Conservation (phyloP, 1,140 invertebrate species). For the Paracyclopina nana region DNA sequence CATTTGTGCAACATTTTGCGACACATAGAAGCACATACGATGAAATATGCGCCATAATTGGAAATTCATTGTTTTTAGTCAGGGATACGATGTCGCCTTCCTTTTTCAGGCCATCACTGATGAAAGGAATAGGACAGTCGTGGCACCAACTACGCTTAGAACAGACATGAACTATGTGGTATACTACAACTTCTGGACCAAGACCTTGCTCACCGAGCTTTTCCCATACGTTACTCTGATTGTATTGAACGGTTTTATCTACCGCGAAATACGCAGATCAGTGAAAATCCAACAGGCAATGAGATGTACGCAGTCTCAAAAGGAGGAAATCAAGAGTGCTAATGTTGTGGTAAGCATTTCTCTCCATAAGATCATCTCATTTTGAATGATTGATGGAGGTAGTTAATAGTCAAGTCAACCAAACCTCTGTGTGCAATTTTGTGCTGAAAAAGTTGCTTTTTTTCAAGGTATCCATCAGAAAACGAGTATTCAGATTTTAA, state of each 20-base stretch:
- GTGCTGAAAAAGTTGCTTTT: too few relatives aligned
- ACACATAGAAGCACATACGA: too few relatives aligned
- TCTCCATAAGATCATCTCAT: too few relatives aligned
- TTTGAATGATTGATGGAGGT: too few relatives aligned
- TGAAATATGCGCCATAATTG: too few relatives aligned
- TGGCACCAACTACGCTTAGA: background rate
- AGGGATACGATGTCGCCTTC: background rate
- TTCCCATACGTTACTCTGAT: constrained; percentile 9
- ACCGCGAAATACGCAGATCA: constrained; percentile 2
- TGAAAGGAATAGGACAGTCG: background rate
- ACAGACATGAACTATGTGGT: constrained; percentile 4
- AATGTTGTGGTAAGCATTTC: constrained; percentile 15
- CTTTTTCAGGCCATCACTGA: constrained; percentile 1
- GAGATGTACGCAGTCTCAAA: constrained; percentile 12
- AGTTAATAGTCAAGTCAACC: too few relatives aligned
- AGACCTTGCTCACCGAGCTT: constrained; percentile 7
- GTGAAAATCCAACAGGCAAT: constrained; percentile 9
- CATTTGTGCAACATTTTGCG: too few relatives aligned
- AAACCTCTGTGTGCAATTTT: too few relatives aligned
- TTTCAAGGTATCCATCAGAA: too few relatives aligned
- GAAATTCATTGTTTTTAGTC: too few relatives aligned
- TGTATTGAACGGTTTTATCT: constrained; percentile 7
- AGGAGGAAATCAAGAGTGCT: constrained; percentile 10
- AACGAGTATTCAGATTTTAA: too few relatives aligned
- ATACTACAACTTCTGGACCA: constrained; percentile 12